A percentile compares a stretch with the other conserved stretches of the same genome.
Conservation (phyloP, 2,888 invertebrate species). For the Andrena minutula region DNA sequence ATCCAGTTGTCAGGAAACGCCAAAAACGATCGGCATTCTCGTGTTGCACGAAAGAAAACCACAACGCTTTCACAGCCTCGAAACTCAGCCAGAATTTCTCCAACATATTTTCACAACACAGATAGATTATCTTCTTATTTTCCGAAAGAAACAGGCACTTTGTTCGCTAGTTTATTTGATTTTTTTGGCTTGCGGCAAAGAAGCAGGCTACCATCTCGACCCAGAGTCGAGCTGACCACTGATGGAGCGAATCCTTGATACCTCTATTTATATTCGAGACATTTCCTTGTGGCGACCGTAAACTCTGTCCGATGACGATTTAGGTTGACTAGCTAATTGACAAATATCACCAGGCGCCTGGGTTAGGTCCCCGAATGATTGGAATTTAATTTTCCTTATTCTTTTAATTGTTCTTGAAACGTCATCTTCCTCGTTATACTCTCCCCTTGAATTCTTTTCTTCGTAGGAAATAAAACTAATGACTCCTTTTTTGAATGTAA, state of each 20-base stretch:
- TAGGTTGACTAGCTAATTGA: not conserved
- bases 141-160: not conserved
- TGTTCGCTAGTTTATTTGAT: not conserved
- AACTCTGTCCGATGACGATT: not conserved
- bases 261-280: conserved; percentile 7
- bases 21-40: conserved; percentile 33
- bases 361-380: not conserved
- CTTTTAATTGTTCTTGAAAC: not conserved
- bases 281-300: not conserved
- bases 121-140: not conserved
- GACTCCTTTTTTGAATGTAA: not conserved
- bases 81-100: conserved; percentile 37
- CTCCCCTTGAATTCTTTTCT: not conserved
- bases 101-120: conserved; percentile 13
- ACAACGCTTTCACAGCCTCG: conserved; percentile 40
- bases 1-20: not conserved
- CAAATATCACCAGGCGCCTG: not conserved
- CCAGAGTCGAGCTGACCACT: not conserved
- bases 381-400: not conserved
- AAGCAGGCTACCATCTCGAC: not conserved
- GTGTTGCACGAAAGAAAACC: conserved; percentile 34
- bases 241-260: not conserved
- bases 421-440: not conserved
- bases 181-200: not conserved
- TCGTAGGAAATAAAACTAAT: not conserved